Base-by-base conservation (phyloP, 2,888 invertebrate species). In the Masnerella sp. region DNA sequence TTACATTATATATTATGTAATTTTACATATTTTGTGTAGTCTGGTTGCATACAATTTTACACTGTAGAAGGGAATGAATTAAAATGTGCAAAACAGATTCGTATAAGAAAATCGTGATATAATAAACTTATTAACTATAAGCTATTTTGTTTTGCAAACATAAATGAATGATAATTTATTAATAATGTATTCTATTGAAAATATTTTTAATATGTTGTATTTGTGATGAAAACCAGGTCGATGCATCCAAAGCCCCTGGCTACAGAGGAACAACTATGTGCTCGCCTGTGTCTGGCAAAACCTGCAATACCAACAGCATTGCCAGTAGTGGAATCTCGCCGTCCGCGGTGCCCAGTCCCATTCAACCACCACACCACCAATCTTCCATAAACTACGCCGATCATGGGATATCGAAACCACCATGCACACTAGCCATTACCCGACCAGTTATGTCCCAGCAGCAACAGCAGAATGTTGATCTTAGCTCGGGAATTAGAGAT, bases 171-270 rank as follows among this genome's bases (percentile, higher is more conserved):
- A n/a, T n/a, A n/a, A n/a, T n/a, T n/a, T n/a, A n/a, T n/a, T n/a
- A n/a, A n/a, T n/a, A n/a, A n/a, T n/a, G n/a, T n/a, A n/a, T n/a
- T n/a, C n/a, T n/a, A n/a, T n/a, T n/a, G n/a, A n/a, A n/a, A n/a
- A n/a, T n/a, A n/a, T n/a, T n/a, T n/a, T n/a, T n/a, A n/a, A n/a
- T n/a, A 2, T 28, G 1, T 30, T 12, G 18, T 9, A 30, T 28
- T 28, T 40, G n/a, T 54, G 34, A n/a, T n/a, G n/a, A n/a, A n/a
- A n/a, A n/a, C n/a, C 89, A 93, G 89, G 95, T 93, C 73, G 96
- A 96, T 88, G 94, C 94, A 2, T 93, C 95, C 42, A 97, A 96
- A 88, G 96, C 96, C 68, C 96, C 96, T 0, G 96, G 96, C 0
- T 97, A 96, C 87, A 91, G 96, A 82, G 95, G 94, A 54, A 92